A percentile compares a stretch with the other conserved stretches of the same genome.
phyloP scores from a whole-genome alignment of 2,888 invertebrate genomes.

The Steinernema hermaphroditum region DNA sequence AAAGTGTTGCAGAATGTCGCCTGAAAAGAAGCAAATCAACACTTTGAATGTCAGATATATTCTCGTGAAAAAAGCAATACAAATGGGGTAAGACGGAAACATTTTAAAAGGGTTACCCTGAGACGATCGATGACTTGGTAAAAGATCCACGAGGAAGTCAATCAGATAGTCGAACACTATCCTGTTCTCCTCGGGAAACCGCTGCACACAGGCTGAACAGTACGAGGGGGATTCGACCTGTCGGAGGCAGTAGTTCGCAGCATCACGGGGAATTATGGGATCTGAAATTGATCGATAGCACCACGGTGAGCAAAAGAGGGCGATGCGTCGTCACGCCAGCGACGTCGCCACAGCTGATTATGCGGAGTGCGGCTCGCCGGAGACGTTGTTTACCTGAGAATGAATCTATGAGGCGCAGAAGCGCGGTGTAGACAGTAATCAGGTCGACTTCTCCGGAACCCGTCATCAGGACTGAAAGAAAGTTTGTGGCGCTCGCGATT shows the following conservation, averaged over 20 bases:
- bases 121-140: constrained; percentile 1
- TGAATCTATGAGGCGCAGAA: constrained; percentile 49
- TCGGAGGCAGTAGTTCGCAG: constrained; percentile 26
- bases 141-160: constrained; percentile 37
- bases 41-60: background rate
- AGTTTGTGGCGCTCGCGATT: too few relatives aligned
- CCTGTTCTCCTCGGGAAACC: constrained; percentile 35
- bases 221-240: constrained; percentile 20
- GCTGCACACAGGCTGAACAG: constrained; percentile 37
- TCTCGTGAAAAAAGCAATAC: too few relatives aligned
- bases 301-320: too few relatives aligned
- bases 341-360: too few relatives aligned
- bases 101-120: background rate
- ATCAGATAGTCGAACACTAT: constrained; percentile 38
- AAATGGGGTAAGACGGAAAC: too few relatives aligned
- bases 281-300: constrained; percentile 28
- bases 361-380: too few relatives aligned
- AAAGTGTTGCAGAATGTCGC: too few relatives aligned
- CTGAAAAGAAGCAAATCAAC: background rate
- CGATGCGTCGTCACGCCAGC: too few relatives aligned
- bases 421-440: constrained; percentile 46
- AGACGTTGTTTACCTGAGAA: constrained; percentile 41
- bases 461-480: background rate
- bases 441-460: too few relatives aligned
- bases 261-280: constrained; percentile 37